Base-by-base conservation (phyloP, 2,888 invertebrate species). In the Villa cingulata region DNA sequence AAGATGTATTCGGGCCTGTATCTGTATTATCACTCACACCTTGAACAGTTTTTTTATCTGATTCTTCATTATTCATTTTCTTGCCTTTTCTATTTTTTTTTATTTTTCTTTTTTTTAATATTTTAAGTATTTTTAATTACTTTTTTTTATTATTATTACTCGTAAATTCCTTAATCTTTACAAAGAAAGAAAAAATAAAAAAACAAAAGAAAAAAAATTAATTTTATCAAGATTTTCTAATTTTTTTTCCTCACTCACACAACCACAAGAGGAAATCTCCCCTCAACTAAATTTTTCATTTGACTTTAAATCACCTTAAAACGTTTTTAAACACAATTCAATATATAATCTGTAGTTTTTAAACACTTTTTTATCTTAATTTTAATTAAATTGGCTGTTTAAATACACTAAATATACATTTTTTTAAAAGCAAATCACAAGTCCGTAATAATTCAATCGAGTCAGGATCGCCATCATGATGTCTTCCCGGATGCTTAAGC, bases 381-480 rank as follows among this genome's bases (percentile, higher is more conserved):
- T 43, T 41, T 19, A 38, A 29, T 37, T 37, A 20, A 45, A 41
- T 17, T 39, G 42, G 16, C 16, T 20, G 17, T 27, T 45, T 42
- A 40, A 37, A 42, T 34, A 32, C 45, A 42, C 29, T 45, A 45
- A 45, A 45, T 48, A 37, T 27, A 32, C 43, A 29, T 43, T 43
- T 48, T 43, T 45, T 48, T 41, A 41, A 48, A 40, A 41, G 32
- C 19, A 37, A 48, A 45, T 45, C 37, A 17, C n/a, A 14, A 38
- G 53, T 56, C 57, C 56, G 57, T 59, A 58, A n/a, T n/a, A n/a
- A 59, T 58, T 57, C 55, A 55, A 54, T 57, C 57, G 56, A 59
- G 56, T 58, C 52, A 57, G 56, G 53, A 55, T 79, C 83, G 83
- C 83, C 83, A 83, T 83, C 63, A 61, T 63, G n/a, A n/a, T n/a